Conservation (phyloP, 2,113 vertebrate genomes). For the Cavia aperea region DNA sequence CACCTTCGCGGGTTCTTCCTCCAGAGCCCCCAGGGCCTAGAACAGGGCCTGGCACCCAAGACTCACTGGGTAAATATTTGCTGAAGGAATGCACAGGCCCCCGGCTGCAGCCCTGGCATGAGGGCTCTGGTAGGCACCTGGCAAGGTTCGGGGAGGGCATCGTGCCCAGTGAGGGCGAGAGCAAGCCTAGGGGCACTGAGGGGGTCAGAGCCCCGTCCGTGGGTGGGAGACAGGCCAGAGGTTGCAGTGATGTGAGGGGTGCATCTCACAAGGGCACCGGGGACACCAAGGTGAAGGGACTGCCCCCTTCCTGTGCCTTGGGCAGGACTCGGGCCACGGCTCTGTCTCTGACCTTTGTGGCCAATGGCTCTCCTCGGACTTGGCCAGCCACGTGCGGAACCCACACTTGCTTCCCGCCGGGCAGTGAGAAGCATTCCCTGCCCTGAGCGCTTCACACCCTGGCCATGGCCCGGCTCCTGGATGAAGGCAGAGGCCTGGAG, state of each 20-base stretch:
- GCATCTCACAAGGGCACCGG: background rate
- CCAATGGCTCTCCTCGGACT: background rate
- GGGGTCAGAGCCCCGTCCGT: background rate
- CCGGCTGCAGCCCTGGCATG: slow-evolving; percentile 12
- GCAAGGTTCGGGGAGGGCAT: slow-evolving; percentile 39
- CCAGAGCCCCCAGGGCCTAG: slow-evolving; percentile 56
- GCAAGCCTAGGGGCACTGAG: background rate
- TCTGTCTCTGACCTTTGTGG: background rate
- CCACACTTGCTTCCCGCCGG: background rate
- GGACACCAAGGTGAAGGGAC: background rate
- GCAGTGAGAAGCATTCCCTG: background rate
- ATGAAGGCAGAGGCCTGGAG: background rate
- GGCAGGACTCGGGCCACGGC: background rate
- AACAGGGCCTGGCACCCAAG: slow-evolving; percentile 61
- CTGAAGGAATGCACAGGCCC: slow-evolving; percentile 55
- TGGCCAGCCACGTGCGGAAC: background rate
- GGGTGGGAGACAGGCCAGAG: background rate
- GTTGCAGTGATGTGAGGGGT: background rate
- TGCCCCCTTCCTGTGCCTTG: background rate
- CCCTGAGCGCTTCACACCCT: background rate
- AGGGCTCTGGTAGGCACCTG: background rate
- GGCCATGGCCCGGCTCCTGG: background rate
- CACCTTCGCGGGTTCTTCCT: slow-evolving; percentile 25
- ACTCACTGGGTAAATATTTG: slow-evolving; percentile 63
- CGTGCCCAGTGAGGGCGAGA: background rate